Conservation (phyloP, 2,113 vertebrate species). For the Glaucomys volans region DNA sequence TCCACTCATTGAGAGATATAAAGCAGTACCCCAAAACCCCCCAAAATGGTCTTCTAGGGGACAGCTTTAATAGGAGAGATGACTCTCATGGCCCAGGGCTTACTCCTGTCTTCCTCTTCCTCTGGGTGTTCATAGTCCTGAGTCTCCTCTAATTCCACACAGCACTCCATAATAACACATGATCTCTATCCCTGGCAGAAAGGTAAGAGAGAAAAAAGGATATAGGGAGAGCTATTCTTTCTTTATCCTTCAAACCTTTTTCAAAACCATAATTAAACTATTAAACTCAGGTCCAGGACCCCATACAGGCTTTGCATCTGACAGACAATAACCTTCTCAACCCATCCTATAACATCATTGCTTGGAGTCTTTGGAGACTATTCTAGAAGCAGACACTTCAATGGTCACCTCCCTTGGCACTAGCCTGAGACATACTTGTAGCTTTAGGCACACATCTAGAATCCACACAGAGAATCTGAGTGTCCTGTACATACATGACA, state of each 20-base stretch:
- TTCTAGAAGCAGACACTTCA: slow-evolving; percentile 39
- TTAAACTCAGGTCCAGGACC: background rate
- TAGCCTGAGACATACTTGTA: background rate
- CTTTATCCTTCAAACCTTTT: slow-evolving; percentile 42
- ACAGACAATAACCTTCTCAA: background rate
- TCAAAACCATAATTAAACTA: slow-evolving; percentile 53
- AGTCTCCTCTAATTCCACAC: background rate
- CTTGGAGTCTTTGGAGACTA: slow-evolving; percentile 10
- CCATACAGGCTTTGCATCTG: background rate
- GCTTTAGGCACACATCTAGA: slow-evolving; percentile 22
- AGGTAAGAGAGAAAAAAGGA: too few relatives aligned
- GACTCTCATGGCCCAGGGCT: background rate
- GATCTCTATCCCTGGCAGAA: background rate
- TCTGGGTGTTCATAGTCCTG: accelerated
- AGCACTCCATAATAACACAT: background rate
- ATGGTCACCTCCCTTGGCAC: background rate
- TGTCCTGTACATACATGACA: background rate
- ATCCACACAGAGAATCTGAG: background rate
- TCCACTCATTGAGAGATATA: background rate
- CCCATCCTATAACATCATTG: background rate
- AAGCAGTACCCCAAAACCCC: background rate
- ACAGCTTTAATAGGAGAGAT: slow-evolving; percentile 35
- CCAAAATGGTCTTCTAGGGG: background rate
- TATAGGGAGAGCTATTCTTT: background rate
- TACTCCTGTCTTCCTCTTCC: background rate